Evolutionary conservation across 2,797 vertebrate genomes (phyloP).

Genomic region (Halcyon smyrnensis): DNA sequence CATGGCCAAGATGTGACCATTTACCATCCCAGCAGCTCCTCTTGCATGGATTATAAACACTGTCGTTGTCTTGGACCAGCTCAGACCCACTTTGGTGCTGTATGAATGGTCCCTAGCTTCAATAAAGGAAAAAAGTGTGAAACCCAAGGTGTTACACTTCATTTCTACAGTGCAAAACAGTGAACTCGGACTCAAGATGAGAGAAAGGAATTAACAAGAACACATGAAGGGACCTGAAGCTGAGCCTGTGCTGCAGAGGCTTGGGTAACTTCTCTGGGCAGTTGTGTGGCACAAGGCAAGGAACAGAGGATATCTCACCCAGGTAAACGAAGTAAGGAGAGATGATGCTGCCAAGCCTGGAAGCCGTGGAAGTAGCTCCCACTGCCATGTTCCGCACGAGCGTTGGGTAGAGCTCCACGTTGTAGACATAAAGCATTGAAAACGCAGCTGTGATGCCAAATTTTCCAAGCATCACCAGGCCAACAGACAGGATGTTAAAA

Average conservation of each 20-base stretch:
- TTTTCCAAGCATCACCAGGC: slow-evolving; percentile 90
- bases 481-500: slow-evolving; percentile 69
- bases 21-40: not conserved
- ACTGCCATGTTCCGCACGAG: slow-evolving; percentile 90
- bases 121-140: not conserved
- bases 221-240: not conserved
- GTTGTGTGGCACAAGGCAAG: not conserved
- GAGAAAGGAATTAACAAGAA: not conserved
- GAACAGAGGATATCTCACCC: slow-evolving; percentile 70
- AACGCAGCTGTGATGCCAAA: slow-evolving; percentile 92
- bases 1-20: not conserved
- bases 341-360: slow-evolving; percentile 91
- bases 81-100: not conserved
- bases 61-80: not conserved
- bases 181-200: not conserved
- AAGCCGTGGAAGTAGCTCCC: slow-evolving; percentile 89
- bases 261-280: not conserved
- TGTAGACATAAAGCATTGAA: slow-evolving; percentile 92
- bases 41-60: not conserved
- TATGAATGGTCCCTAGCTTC: not conserved
- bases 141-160: not conserved
- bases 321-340: slow-evolving; percentile 93
- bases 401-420: slow-evolving; percentile 91
- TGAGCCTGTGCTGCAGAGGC: not conserved
- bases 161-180: fast-evolving